A percentile compares a stretch with the other conserved stretches of the same genome.
Evolutionary conservation across 2,113 vertebrate genomes (phyloP).

Genomic region (Ondatra zibethicus): DNA sequence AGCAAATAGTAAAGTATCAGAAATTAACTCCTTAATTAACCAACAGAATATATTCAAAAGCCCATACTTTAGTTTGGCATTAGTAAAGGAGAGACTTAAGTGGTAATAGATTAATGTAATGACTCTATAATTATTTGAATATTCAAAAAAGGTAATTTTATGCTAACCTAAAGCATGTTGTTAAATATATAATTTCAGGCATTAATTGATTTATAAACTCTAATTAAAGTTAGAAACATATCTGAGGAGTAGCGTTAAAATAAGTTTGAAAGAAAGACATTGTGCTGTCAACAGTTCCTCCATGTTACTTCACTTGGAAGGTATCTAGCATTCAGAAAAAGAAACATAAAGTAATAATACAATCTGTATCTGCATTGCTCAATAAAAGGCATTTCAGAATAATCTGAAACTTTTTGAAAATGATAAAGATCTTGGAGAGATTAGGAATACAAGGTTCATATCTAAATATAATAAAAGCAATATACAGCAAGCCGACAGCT

Average conservation of each 20-base stretch:
- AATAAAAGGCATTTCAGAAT: slow-evolving; percentile 47
- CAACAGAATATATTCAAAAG: slow-evolving; percentile 10
- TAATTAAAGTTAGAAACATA: slow-evolving; percentile 37
- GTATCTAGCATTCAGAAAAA: slow-evolving; percentile 30
- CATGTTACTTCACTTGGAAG: slow-evolving; percentile 18
- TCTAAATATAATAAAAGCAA: too few species aligned
- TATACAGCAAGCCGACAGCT: too few species aligned
- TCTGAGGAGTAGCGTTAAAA: slow-evolving; percentile 13
- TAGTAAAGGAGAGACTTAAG: slow-evolving; percentile 37
- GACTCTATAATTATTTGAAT: neutral
- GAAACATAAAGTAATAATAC: neutral
- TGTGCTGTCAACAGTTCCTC: neutral
- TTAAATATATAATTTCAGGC: slow-evolving; percentile 30
- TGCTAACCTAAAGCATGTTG: neutral
- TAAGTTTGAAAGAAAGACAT: slow-evolving; percentile 17
- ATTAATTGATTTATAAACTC: slow-evolving; percentile 45
- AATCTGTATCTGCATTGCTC: slow-evolving; percentile 49
- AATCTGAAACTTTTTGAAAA: slow-evolving; percentile 7
- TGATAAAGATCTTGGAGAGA: too few species aligned
- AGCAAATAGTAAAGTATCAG: slow-evolving; percentile 20
- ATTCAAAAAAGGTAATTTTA: slow-evolving; percentile 20
- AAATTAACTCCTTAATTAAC: slow-evolving; percentile 51
- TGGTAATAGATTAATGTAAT: slow-evolving; percentile 8
- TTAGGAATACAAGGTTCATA: too few species aligned
- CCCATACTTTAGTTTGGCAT: neutral